Evolutionary conservation across 2,797 vertebrate species (phyloP), one percentile per base, ranked within the genome.

Genomic region (Holocentrus rufus): DNA sequence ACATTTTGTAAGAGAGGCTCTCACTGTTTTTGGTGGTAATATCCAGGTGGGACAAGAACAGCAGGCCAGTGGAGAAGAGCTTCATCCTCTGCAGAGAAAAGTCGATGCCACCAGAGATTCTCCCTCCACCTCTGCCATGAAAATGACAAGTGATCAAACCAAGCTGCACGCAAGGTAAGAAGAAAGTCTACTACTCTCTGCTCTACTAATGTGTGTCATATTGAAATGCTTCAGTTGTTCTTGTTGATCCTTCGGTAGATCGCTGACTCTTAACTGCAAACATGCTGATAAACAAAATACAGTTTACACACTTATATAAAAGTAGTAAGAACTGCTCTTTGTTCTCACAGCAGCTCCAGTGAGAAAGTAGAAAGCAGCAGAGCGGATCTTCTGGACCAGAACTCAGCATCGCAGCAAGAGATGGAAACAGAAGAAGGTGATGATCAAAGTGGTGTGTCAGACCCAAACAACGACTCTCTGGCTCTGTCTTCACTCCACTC

Each of bases 141-240:
- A 18, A 27, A 27, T 27, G 44, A 52, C 20, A 0, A 11, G 3
- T 30, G 69, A 71, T 0, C 63, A 78, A 9, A n/a, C 0, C 1
- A 15, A n/a, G 5, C 53, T 7, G n/a, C 72, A 42, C 4, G 55
- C 20, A 0, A 83, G 84, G 86, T 86, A 63, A n/a, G n/a, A n/a
- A n/a, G n/a, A n/a, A n/a, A n/a, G n/a, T n/a, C n/a, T n/a, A n/a
- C n/a, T n/a, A n/a, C n/a, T n/a, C n/a, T n/a, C n/a, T n/a, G n/a
- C n/a, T 27, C 25, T 27, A 27, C 25, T 27, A 27, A 27, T 27
- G 2, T 27, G 4, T 27, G 25, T 27, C 25, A 27, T 27, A 27
- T 27, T 27, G 25, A 27, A 27, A 27, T 27, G 25, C 2, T n/a
- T n/a, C n/a, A n/a, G n/a, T n/a, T 27, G 25, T 27, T 27, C 4